Conservation (phyloP, 2,888 invertebrate genomes). For the Drosophila birchii region DNA sequence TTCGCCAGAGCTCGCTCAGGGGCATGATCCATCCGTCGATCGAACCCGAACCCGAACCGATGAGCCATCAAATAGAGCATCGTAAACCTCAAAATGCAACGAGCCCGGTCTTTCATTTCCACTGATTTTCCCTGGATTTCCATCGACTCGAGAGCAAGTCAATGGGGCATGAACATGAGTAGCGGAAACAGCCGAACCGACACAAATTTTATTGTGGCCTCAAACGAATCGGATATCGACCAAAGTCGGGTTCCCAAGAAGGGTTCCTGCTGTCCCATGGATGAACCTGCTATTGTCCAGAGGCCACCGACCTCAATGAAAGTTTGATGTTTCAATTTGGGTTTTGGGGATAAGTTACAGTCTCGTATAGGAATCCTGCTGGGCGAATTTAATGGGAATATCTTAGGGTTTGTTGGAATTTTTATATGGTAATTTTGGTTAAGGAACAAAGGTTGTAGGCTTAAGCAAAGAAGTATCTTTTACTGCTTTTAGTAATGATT, state of each 20-base stretch:
- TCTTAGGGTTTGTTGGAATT: background rate
- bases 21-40: conserved; percentile 35
- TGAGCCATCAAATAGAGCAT: conserved; percentile 44
- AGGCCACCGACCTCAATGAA: conserved; percentile 7
- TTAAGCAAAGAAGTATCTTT: too few species aligned
- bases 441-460: too few species aligned
- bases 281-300: conserved; percentile 30
- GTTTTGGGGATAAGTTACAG: background rate
- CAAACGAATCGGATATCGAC: conserved; percentile 16
- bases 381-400: background rate
- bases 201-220: conserved; percentile 28
- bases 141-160: conserved; percentile 16
- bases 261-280: conserved; percentile 11
- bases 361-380: conserved; percentile 1
- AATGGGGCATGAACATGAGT: conserved; percentile 42
- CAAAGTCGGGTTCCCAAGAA: conserved; percentile 4
- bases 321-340: conserved; percentile 12
- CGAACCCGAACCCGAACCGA: conserved; percentile 7
- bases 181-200: conserved; percentile 28
- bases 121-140: conserved; percentile 9
- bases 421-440: background rate
- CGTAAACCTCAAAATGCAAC: conserved; percentile 23
- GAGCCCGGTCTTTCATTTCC: conserved; percentile 9
- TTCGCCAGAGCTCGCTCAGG: conserved; percentile 6
- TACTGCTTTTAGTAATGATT: too few species aligned